These are phyloP conservation scores for Sylvilagus bachmani DNA, from an alignment of 2,113 vertebrate genomes.

Conservation along the genomic window DNA sequence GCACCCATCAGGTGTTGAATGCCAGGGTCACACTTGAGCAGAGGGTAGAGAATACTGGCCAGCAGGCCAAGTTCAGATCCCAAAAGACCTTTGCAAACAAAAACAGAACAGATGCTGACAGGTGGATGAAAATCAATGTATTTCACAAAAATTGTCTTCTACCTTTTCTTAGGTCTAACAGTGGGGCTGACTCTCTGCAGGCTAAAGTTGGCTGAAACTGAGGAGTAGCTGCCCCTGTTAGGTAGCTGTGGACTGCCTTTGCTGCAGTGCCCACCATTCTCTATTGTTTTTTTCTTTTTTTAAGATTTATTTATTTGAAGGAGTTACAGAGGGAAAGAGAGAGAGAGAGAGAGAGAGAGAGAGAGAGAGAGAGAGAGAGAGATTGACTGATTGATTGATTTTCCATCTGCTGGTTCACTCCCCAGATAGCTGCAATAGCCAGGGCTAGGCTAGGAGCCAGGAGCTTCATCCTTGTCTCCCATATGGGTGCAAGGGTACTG, in stretches of 20 bases:
- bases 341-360: too few relatives aligned
- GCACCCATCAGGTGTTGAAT: neutral
- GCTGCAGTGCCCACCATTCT: neutral
- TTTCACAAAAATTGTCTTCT: neutral
- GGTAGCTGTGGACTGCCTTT: neutral
- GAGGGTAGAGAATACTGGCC: neutral
- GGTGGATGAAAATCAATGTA: neutral
- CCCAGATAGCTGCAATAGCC: too few relatives aligned
- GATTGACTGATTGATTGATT: too few relatives aligned
- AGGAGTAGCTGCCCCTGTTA: neutral
- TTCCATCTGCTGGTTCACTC: too few relatives aligned
- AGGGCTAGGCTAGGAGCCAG: too few relatives aligned
- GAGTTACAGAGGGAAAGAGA: too few relatives aligned
- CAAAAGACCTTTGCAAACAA: constrained; percentile 7
- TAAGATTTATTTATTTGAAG: too few relatives aligned
- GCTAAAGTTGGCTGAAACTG: neutral
- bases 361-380: too few relatives aligned
- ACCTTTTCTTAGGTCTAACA: neutral
- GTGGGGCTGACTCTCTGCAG: neutral
- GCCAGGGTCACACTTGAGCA: neutral
- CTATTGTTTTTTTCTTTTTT: neutral
- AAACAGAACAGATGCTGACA: neutral
- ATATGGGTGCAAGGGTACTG: too few relatives aligned
- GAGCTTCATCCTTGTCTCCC: too few relatives aligned
- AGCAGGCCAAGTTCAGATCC: neutral